Evolutionary conservation across 2,888 invertebrate genomes (phyloP), one percentile per base, ranked within the genome.

Genomic region (Dermolepida albohirtum): DNA sequence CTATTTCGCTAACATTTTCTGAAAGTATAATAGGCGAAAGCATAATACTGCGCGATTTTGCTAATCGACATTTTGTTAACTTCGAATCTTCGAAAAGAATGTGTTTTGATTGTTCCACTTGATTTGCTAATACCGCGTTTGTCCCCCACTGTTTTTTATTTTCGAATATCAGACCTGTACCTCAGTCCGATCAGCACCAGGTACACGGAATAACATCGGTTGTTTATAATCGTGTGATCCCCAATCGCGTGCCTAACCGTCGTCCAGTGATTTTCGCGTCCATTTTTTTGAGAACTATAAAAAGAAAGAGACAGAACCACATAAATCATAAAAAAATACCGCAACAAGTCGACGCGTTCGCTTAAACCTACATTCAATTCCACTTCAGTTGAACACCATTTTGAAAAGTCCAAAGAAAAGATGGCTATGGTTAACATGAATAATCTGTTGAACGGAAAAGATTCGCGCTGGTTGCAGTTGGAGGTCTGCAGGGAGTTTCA

Each of bases 401-500:
- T 27, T 22, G n/a, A 52, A 22, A 17, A 49, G 22, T 49, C 49
- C 16, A 16, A 5, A 27, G 27, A 5, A 11, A 81, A 81, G 78
- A 89, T 89, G 90, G 94, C 94, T 86, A 95, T 96, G 93, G 95
- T 95, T 86, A 95, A 94, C 88, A 94, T 96, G 93, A 96, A 95
- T 89, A 96, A 95, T 89, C 90, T 97, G 83, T 90, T 97, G 83
- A 97, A 96, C 87, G 96, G 96, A 83, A 99, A 98, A 88, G 99
- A 99, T 89, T 98, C 98, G 79, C 94, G 98, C 85, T 99, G 99
- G 99, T 91, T 99, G 81, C 98, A 99, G 86, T 89, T 99, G 85
- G 99, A 99, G 88, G 99, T 98, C 85, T 97, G 96, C 89, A 92
- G 98, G 79, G 99, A 99, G 88, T 99, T 96, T 88, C 98, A 98